phyloP scores from a whole-genome alignment of 2,113 vertebrate species.

The Lasiurus cinereus region DNA sequence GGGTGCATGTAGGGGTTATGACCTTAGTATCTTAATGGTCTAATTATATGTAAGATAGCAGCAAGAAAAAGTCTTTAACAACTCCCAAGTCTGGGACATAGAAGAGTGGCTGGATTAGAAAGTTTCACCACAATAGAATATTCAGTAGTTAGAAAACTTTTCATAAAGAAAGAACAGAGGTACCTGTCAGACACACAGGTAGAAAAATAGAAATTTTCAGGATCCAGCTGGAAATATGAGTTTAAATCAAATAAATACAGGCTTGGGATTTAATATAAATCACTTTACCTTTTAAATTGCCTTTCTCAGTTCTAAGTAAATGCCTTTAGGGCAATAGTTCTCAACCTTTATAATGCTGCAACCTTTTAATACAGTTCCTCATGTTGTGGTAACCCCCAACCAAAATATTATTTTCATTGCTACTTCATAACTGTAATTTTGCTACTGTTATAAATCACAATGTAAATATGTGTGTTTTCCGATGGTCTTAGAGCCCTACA shows the following conservation, averaged over 20 bases:
- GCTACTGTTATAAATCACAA: too few relatives aligned
- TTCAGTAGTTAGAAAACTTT: constrained; percentile 12
- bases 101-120: not conserved
- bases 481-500: too few relatives aligned
- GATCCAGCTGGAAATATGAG: constrained; percentile 21
- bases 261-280: not conserved
- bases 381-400: too few relatives aligned
- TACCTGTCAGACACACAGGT: not conserved
- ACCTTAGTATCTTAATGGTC: not conserved
- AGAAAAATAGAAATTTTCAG: not conserved
- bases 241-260: constrained; percentile 34
- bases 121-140: constrained; percentile 5
- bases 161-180: not conserved
- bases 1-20: not conserved
- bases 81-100: not conserved
- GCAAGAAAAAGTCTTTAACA: not conserved
- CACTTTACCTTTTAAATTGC: not conserved
- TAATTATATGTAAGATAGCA: not conserved
- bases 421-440: too few relatives aligned
- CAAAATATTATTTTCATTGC: too few relatives aligned
- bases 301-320: constrained; percentile 7
- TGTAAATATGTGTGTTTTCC: too few relatives aligned
- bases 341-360: too few relatives aligned
- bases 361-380: too few relatives aligned
- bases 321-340: not conserved